These are phyloP conservation scores for Alcis repandata DNA, from an alignment of 2,888 invertebrate species.

Conservation along the genomic window DNA sequence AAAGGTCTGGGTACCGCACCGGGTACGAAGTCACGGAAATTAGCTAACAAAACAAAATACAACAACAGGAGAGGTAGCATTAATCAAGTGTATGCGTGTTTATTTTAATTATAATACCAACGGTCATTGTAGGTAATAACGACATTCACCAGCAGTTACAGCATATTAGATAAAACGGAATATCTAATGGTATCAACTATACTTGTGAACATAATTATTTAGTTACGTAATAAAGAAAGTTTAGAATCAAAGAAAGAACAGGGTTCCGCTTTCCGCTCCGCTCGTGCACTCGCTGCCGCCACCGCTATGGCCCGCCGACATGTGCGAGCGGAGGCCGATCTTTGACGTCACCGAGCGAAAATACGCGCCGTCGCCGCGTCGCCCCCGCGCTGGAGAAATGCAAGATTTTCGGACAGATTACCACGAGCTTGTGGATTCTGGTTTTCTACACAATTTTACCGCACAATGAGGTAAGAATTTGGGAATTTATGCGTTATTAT, in stretches of 20 bases:
- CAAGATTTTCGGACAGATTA: slow-evolving; percentile 39
- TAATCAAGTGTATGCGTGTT: no score
- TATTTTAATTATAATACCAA: no score
- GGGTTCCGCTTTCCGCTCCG: slow-evolving; percentile 10
- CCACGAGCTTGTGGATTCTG: slow-evolving; percentile 4
- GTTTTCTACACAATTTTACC: slow-evolving; percentile 17
- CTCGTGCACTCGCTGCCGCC: slow-evolving; percentile 44
- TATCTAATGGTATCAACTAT: no score
- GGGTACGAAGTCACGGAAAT: no score
- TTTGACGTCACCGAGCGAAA: slow-evolving; percentile 73
- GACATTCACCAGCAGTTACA: no score
- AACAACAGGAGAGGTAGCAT: no score
- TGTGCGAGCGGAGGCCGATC: slow-evolving; percentile 57
- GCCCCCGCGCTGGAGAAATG: slow-evolving; percentile 62
- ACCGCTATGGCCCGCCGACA: slow-evolving; percentile 55
- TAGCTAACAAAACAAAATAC: no score
- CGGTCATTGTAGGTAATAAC: not conserved
- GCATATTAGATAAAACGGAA: no score
- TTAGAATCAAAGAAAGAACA: no score
- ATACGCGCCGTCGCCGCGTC: slow-evolving; percentile 66
- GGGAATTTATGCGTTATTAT: not conserved
- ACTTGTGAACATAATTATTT: no score
- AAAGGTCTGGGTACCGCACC: no score
- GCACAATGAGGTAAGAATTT: not conserved
- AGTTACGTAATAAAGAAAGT: no score